phyloP scores from a whole-genome alignment of 2,113 vertebrate species.

The Falco punctatus region DNA sequence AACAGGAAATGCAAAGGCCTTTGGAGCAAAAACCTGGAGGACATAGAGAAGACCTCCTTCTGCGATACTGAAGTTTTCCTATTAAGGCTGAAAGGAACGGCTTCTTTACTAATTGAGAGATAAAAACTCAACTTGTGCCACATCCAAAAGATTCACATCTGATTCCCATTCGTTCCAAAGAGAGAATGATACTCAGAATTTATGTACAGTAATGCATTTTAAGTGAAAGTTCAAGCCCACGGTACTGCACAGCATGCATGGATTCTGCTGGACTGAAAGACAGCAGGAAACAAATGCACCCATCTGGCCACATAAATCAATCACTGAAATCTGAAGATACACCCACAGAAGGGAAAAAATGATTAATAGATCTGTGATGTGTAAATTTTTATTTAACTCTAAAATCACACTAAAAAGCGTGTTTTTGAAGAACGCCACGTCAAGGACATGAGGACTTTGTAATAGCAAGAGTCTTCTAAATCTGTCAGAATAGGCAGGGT shows the following conservation, averaged over 20 bases:
- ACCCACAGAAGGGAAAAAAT: constrained; percentile 55
- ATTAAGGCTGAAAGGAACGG: background rate
- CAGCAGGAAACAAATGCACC: constrained; percentile 67
- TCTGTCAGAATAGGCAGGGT: background rate
- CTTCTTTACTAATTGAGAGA: background rate
- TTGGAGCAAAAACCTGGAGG: background rate
- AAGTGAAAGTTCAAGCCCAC: constrained; percentile 54
- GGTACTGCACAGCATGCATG: constrained; percentile 15
- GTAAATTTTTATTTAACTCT: constrained; percentile 62
- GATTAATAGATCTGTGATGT: constrained; percentile 61
- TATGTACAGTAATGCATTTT: constrained; percentile 17
- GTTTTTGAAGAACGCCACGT: constrained; percentile 18
- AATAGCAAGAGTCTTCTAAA: background rate
- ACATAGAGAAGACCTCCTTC: background rate
- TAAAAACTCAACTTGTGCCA: background rate
- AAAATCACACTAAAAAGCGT: constrained; percentile 10
- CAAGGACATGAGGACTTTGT: constrained; percentile 18
- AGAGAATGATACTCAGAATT: background rate
- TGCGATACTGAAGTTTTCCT: background rate
- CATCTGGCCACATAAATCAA: constrained; percentile 70
- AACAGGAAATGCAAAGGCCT: background rate
- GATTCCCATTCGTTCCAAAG: background rate
- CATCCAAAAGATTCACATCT: background rate
- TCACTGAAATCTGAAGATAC: constrained; percentile 66
- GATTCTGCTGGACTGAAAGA: constrained; percentile 60